A percentile compares a stretch with the other conserved stretches of the same genome.
phyloP scores from a whole-genome alignment of 1,140 invertebrate genomes.

The Drosophila lowei region DNA sequence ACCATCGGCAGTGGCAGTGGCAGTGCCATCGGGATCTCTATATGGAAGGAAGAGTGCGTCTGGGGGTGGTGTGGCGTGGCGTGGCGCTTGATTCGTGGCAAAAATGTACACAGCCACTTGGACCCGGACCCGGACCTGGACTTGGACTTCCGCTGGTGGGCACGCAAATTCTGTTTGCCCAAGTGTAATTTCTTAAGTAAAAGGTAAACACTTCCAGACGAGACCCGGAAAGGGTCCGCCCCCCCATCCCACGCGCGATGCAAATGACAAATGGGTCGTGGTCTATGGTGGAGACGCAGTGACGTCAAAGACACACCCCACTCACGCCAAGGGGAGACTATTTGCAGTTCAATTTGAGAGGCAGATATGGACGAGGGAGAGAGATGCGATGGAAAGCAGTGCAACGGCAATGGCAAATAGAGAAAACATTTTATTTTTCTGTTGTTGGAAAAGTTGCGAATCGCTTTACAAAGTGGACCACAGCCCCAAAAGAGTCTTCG shows the following conservation, averaged over 20 bases:
- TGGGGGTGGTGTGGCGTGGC: slow-evolving; percentile 5
- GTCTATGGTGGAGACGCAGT: background rate
- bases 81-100: slow-evolving; percentile 63
- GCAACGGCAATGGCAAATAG: slow-evolving; percentile 58
- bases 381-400: background rate
- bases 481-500: no score
- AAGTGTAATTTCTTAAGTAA: slow-evolving; percentile 83
- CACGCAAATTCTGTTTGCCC: slow-evolving; percentile 78
- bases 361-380: background rate
- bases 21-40: slow-evolving; percentile 19
- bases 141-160: slow-evolving; percentile 55
- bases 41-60: no score
- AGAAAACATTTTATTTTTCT: slow-evolving; percentile 39
- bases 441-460: slow-evolving; percentile 20
- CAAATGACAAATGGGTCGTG: slow-evolving; percentile 56
- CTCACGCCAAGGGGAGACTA: slow-evolving; percentile 13
- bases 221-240: slow-evolving; percentile 41
- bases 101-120: slow-evolving; percentile 73
- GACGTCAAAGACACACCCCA: slow-evolving; percentile 39
- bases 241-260: slow-evolving; percentile 44
- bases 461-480: slow-evolving; percentile 29
- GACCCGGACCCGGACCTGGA: slow-evolving; percentile 62
- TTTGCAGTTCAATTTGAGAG: slow-evolving; percentile 67
- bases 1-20: slow-evolving; percentile 26
- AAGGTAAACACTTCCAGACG: slow-evolving; percentile 78